phyloP scores from a whole-genome alignment of 1,140 invertebrate species.

The Lycorma delicatula region DNA sequence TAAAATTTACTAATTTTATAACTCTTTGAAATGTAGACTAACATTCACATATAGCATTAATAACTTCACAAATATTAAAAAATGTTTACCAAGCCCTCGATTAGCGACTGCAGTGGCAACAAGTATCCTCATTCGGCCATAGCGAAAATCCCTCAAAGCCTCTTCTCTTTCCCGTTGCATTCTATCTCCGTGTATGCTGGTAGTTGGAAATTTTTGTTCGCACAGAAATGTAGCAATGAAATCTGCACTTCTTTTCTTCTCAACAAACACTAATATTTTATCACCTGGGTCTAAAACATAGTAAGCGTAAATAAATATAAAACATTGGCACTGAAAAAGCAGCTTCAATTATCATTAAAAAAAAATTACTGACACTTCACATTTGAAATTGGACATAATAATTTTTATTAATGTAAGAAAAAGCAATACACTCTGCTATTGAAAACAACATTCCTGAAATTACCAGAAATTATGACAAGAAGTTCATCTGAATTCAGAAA shows the following conservation, averaged over 20 bases:
- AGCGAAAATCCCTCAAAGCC: constrained; percentile 75
- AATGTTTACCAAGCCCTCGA: constrained; percentile 58
- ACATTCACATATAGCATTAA: no score
- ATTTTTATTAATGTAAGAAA: not conserved
- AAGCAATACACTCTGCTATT: not conserved
- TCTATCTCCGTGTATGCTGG: constrained; percentile 90
- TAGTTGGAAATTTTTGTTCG: constrained; percentile 59
- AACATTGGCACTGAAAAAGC: no score
- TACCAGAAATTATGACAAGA: no score
- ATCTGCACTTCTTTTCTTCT: constrained; percentile 81
- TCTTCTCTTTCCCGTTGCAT: constrained; percentile 81
- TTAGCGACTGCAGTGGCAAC: constrained; percentile 93
- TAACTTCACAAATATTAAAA: no score
- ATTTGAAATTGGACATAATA: not conserved
- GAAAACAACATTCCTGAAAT: not conserved
- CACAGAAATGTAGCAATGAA: constrained; percentile 71
- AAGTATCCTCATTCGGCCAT: constrained; percentile 61
- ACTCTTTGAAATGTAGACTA: no score
- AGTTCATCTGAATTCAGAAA: no score
- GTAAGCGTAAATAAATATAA: no score
- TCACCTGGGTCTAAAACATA: constrained; percentile 35
- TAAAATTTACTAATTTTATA: no score
- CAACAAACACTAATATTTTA: constrained; percentile 79
- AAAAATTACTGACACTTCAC: not conserved
- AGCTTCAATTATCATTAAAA: no score